Conservation (phyloP, 1,140 invertebrate genomes). For the Hetaerina americana region DNA sequence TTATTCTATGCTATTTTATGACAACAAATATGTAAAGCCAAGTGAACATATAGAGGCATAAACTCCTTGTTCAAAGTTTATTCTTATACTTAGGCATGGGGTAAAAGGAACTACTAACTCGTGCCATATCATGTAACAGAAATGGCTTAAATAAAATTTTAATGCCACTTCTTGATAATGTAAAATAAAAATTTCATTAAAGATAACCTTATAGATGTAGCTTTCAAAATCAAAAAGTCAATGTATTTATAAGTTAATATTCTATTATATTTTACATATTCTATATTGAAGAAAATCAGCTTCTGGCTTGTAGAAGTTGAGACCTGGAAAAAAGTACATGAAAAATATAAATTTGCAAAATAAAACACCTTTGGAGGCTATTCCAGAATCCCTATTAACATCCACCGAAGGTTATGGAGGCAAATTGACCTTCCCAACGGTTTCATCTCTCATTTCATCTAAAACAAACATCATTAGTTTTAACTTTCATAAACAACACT, state of each 20-base stretch:
- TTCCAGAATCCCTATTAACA: background rate
- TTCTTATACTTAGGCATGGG: background rate
- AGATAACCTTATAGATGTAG: too few species aligned
- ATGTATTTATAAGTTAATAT: background rate
- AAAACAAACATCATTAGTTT: background rate
- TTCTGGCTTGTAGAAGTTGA: background rate
- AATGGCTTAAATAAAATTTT: background rate
- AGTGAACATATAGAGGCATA: background rate
- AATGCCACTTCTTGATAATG: too few species aligned
- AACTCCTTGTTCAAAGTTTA: background rate
- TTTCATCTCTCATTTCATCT: background rate
- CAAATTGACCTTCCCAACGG: background rate
- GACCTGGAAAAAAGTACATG: background rate
- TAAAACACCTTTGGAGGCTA: background rate
- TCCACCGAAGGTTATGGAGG: background rate
- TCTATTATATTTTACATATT: background rate
- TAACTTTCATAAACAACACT: background rate
- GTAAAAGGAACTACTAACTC: background rate
- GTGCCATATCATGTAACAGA: background rate
- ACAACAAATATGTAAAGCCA: too few species aligned
- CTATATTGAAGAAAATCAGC: background rate
- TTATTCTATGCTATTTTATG: background rate
- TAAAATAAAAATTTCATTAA: too few species aligned
- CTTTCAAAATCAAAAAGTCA: background rate
- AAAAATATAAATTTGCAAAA: background rate